Percentiles rank a stretch among this genome's conserved stretches.
Evolutionary conservation across 2,113 vertebrate genomes (phyloP).

Genomic region (Upupa epops): DNA sequence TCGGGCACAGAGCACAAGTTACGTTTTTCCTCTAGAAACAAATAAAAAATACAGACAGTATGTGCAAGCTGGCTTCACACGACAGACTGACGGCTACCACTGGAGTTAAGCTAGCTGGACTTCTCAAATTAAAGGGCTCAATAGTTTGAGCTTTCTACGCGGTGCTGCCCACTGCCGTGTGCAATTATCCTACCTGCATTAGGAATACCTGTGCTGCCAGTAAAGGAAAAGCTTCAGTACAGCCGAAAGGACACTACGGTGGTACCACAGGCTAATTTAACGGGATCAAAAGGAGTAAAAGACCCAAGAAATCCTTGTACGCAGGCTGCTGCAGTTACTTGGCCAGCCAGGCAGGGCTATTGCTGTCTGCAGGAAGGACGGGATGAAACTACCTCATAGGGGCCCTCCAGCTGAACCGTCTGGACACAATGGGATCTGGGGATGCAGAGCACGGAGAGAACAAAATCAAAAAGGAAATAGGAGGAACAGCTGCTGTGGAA

Average conservation of each 20-base stretch:
- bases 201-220: conserved; percentile 38
- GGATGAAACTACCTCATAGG: not conserved
- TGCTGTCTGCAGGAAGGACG: conserved; percentile 9
- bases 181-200: not conserved
- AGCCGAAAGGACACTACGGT: conserved; percentile 7
- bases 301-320: not conserved
- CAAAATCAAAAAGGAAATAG: not conserved
- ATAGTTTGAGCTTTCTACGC: conserved; percentile 4
- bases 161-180: not conserved
- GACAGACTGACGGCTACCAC: conserved; percentile 59
- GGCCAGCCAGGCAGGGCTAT: not conserved
- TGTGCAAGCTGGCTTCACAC: conserved; percentile 68
- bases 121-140: conserved; percentile 36
- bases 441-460: not conserved
- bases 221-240: conserved; percentile 24
- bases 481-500: not conserved
- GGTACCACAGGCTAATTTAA: not conserved
- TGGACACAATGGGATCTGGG: not conserved
- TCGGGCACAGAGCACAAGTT: conserved; percentile 77
- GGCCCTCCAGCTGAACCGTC: conserved; percentile 35
- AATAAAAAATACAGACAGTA: conserved; percentile 17
- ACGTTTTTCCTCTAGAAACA: conserved; percentile 47
- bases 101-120: conserved; percentile 51
- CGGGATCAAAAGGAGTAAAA: not conserved
- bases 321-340: not conserved